These are phyloP conservation scores for Odontophorus gujanensis DNA, from an alignment of 2,113 vertebrate genomes.

Conservation along the genomic window DNA sequence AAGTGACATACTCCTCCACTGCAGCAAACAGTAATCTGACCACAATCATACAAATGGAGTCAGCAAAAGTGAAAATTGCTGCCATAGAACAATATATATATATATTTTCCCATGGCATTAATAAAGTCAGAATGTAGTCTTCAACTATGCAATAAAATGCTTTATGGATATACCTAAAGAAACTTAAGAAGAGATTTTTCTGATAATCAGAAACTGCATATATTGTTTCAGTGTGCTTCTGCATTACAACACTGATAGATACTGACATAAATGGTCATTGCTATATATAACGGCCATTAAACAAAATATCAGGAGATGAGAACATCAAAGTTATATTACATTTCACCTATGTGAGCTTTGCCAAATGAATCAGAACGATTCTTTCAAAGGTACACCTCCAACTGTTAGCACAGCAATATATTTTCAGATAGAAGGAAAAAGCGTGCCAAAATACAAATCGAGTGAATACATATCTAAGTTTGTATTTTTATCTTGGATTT, in stretches of 20 bases:
- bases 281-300: not conserved
- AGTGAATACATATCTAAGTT: not conserved
- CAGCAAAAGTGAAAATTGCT: not conserved
- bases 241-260: not conserved
- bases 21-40: not conserved
- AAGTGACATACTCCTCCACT: not conserved
- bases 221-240: not conserved
- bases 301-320: not conserved
- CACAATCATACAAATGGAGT: not conserved
- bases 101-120: not conserved
- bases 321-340: not conserved
- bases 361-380: not conserved
- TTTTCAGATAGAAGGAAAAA: not conserved
- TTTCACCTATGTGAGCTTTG: not conserved
- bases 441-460: not conserved
- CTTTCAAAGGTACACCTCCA: not conserved
- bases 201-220: not conserved
- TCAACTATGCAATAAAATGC: slow-evolving; percentile 3
- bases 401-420: not conserved
- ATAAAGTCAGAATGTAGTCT: not conserved
- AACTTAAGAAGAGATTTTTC: not conserved
- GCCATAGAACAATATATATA: not conserved
- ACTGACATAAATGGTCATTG: not conserved
- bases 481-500: not conserved
- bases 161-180: not conserved